These are phyloP conservation scores for Phenganax subtilis DNA, from an alignment of 92 coral and sea anemone genomes.

Conservation along the genomic window DNA sequence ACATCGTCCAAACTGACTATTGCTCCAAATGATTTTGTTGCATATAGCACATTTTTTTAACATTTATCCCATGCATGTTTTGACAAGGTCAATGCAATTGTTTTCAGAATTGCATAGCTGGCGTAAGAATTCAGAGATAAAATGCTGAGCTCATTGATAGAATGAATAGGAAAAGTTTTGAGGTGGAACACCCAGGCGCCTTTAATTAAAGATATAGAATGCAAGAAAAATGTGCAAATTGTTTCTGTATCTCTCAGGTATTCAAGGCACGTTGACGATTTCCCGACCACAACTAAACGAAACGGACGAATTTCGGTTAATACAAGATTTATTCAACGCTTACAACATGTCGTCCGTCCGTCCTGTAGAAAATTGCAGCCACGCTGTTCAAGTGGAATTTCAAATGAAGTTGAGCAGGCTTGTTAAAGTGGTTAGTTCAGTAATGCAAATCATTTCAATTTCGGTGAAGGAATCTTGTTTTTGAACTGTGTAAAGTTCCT, in stretches of 20 bases:
- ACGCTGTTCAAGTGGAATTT: constrained; percentile 54
- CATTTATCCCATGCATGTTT: too few relatives aligned
- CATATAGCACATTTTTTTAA: too few relatives aligned
- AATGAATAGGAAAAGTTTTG: too few relatives aligned
- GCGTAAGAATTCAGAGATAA: too few relatives aligned
- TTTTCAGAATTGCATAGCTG: too few relatives aligned
- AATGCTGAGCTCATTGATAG: too few relatives aligned
- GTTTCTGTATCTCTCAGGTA: background rate
- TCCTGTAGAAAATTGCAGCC: constrained; percentile 53
- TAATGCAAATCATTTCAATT: background rate
- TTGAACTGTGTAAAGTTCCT: background rate
- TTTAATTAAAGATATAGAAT: too few relatives aligned
- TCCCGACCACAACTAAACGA: constrained; percentile 16
- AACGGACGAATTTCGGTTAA: constrained; percentile 30
- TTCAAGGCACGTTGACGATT: constrained; percentile 12
- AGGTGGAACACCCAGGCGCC: too few relatives aligned
- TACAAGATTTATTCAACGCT: background rate
- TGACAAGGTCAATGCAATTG: too few relatives aligned
- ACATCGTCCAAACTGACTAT: too few relatives aligned
- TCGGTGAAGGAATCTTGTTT: background rate
- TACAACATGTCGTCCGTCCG: constrained; percentile 53
- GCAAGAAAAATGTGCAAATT: too few relatives aligned
- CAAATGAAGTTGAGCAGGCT: constrained; percentile 58
- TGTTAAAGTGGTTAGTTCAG: constrained; percentile 58
- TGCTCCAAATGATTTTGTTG: too few relatives aligned